Percentiles rank a stretch among this genome's conserved stretches.
phyloP scores from a whole-genome alignment of 2,797 vertebrate genomes.

The Lithobates sylvaticus region DNA sequence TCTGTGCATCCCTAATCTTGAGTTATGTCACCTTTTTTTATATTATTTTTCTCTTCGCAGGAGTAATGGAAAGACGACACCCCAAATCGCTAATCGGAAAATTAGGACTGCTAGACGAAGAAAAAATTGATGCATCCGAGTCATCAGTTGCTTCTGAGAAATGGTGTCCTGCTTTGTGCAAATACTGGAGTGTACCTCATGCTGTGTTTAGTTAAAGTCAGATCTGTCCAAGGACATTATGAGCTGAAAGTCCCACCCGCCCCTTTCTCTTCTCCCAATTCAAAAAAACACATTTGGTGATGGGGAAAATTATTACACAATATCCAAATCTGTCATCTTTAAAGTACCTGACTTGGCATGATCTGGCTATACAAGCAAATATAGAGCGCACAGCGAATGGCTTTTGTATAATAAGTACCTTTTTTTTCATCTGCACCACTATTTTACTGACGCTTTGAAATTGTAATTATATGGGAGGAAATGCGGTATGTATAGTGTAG shows the following conservation, averaged over 20 bases:
- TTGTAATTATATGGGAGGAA: slow-evolving; percentile 77
- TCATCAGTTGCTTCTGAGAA: slow-evolving; percentile 67
- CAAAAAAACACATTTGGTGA: slow-evolving; percentile 72
- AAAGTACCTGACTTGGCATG: slow-evolving; percentile 82
- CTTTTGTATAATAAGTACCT: slow-evolving; percentile 78
- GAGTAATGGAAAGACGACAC: slow-evolving; percentile 78
- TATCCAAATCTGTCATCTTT: slow-evolving; percentile 84
- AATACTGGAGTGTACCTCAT: slow-evolving; percentile 74
- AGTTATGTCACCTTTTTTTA: no score
- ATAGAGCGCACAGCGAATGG: slow-evolving; percentile 78
- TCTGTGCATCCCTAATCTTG: no score
- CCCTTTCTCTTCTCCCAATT: slow-evolving; percentile 59
- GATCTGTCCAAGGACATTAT: slow-evolving; percentile 76
- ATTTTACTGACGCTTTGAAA: slow-evolving; percentile 71
- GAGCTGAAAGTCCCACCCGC: slow-evolving; percentile 51
- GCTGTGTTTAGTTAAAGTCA: slow-evolving; percentile 74
- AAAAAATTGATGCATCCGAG: slow-evolving; percentile 71
- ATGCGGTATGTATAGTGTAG: slow-evolving; percentile 80
- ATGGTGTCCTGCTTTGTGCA: slow-evolving; percentile 75
- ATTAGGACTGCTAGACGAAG: slow-evolving; percentile 96
- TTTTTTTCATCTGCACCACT: slow-evolving; percentile 75
- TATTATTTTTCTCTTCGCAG: slow-evolving; percentile 70
- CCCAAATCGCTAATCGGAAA: slow-evolving; percentile 86
- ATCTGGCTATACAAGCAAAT: slow-evolving; percentile 81
- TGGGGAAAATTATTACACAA: slow-evolving; percentile 73